Evolutionary conservation across 2,888 invertebrate genomes (phyloP).

Genomic region (Acrocera orbiculus): DNA sequence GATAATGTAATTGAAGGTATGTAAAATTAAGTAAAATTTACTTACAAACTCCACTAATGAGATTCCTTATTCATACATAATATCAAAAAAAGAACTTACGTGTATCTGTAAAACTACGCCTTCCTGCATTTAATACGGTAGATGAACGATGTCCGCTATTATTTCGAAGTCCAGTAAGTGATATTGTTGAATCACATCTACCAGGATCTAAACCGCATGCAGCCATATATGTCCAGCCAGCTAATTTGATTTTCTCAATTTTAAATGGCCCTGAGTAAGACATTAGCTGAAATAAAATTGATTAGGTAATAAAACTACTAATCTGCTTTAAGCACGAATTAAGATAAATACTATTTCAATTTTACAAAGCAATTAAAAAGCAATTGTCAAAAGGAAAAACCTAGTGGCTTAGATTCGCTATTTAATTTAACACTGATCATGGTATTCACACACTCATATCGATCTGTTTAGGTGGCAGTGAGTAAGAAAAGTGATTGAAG

Average conservation of each 20-base stretch:
- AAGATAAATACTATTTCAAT: too few species aligned
- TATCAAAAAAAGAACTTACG: constrained; percentile 23
- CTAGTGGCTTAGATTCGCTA: too few species aligned
- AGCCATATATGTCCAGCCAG: constrained; percentile 95
- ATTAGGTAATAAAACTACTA: too few species aligned
- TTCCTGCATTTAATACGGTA: constrained; percentile 20
- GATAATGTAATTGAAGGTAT: too few species aligned
- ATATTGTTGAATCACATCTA: constrained; percentile 40
- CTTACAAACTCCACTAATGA: neutral
- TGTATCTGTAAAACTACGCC: constrained; percentile 31
- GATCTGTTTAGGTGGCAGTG: too few species aligned
- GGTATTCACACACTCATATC: too few species aligned
- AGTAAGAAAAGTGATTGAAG: too few species aligned
- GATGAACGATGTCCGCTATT: constrained; percentile 15
- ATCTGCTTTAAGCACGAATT: too few species aligned
- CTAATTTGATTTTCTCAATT: constrained; percentile 93
- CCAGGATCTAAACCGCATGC: constrained; percentile 76
- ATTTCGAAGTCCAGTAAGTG: constrained; percentile 18
- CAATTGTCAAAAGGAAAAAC: too few species aligned
- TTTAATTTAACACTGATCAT: too few species aligned
- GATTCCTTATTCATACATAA: constrained; percentile 23
- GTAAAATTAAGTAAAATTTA: too few species aligned
- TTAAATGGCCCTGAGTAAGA: constrained; percentile 22
- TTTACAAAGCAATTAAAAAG: too few species aligned
- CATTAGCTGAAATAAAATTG: constrained; percentile 2